Conservation (phyloP, 2,113 vertebrate genomes). For the Rhodinocichla rosea region DNA sequence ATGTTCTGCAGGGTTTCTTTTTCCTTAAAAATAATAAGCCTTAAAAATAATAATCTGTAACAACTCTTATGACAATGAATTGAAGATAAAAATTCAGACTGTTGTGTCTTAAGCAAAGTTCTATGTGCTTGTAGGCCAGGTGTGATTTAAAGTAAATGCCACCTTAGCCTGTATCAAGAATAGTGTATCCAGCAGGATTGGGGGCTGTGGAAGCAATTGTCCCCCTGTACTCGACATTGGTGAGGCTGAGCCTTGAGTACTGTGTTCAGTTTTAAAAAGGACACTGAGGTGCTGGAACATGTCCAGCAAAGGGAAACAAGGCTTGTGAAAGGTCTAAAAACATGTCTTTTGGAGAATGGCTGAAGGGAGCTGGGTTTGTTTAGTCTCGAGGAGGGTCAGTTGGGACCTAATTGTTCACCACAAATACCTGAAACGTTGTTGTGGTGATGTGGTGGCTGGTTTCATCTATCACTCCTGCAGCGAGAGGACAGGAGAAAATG, state of each 20-base stretch:
- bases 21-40: neutral
- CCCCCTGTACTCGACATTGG: fast-evolving
- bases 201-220: neutral
- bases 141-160: neutral
- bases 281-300: neutral
- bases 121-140: neutral
- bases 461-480: neutral
- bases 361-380: neutral
- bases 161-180: neutral
- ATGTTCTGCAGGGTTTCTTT: neutral
- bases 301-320: neutral
- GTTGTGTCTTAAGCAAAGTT: neutral
- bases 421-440: neutral
- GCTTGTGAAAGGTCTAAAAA: neutral
- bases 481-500: neutral
- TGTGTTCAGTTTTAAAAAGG: neutral
- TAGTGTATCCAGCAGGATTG: neutral
- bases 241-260: neutral
- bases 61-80: neutral
- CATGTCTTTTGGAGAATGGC: neutral
- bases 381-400: neutral
- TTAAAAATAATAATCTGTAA: neutral
- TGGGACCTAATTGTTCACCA: neutral
- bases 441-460: neutral
- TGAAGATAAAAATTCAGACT: neutral